phyloP scores from a whole-genome alignment of 2,113 vertebrate genomes.

The Myocastor coypus region DNA sequence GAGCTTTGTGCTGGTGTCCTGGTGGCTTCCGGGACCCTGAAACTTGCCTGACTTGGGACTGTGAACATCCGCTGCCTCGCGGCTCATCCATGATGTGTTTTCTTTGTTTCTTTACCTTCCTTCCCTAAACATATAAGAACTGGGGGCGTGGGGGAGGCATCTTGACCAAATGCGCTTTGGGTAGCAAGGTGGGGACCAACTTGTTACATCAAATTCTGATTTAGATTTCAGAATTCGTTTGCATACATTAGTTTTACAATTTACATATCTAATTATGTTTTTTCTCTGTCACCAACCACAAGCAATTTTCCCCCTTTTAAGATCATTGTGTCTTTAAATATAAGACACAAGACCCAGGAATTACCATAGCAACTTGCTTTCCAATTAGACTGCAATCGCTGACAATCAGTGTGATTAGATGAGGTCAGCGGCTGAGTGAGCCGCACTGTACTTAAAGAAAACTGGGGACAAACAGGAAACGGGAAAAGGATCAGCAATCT shows the following conservation, averaged over 20 bases:
- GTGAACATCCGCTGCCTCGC: neutral
- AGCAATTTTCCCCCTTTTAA: slow-evolving; percentile 75
- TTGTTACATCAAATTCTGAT: slow-evolving; percentile 68
- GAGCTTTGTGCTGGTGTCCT: neutral
- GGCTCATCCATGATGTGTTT: neutral
- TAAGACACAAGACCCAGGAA: slow-evolving; percentile 84
- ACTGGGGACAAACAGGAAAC: slow-evolving; percentile 41
- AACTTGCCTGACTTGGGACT: neutral
- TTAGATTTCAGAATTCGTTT: slow-evolving; percentile 84
- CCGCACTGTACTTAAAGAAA: slow-evolving; percentile 74
- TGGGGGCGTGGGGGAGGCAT: slow-evolving; percentile 65
- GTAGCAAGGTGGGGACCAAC: slow-evolving; percentile 54
- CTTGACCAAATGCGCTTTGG: slow-evolving; percentile 63
- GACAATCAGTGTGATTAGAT: slow-evolving; percentile 86
- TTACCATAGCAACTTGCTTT: slow-evolving; percentile 88
- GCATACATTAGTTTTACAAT: slow-evolving; percentile 86
- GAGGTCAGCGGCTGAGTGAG: slow-evolving; percentile 82
- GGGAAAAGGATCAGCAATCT: slow-evolving; percentile 58
- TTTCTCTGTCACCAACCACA: slow-evolving; percentile 78
- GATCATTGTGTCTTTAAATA: slow-evolving; percentile 84
- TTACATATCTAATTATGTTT: slow-evolving; percentile 83
- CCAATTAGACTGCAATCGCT: slow-evolving; percentile 85
- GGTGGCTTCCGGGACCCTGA: rapidly evolving
- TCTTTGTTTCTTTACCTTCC: slow-evolving; percentile 39
- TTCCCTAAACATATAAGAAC: slow-evolving; percentile 52